Percentiles rank a stretch among this genome's conserved stretches.
Evolutionary conservation across 2,113 vertebrate species (phyloP).

Genomic region (Tetraodon nigroviridis): DNA sequence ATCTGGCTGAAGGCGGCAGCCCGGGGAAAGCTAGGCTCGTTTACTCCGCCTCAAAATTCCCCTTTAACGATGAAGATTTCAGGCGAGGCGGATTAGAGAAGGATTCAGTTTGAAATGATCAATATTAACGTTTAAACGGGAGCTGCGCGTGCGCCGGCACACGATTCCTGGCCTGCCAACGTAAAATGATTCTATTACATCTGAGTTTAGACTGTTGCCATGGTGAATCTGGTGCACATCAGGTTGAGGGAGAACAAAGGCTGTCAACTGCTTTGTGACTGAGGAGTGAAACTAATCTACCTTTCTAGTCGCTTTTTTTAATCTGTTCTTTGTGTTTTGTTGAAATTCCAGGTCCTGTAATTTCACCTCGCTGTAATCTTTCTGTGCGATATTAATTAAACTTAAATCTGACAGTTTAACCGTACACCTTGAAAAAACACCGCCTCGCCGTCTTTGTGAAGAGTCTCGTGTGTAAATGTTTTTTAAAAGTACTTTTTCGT

Average conservation of each 20-base stretch:
- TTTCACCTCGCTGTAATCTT: too few species aligned
- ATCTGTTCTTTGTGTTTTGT: too few species aligned
- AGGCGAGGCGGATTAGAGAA: conserved; percentile 36
- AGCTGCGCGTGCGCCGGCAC: not conserved
- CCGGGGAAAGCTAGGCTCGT: conserved; percentile 21
- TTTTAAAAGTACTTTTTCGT: conserved; percentile 2
- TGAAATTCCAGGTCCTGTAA: too few species aligned
- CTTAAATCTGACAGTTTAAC: too few species aligned
- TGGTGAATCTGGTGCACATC: too few species aligned
- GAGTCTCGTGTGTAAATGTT: too few species aligned
- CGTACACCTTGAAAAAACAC: too few species aligned
- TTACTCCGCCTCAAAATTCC: conserved; percentile 22
- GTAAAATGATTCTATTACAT: conserved; percentile 2
- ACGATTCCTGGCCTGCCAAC: conserved; percentile 6
- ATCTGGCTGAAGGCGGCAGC: conserved; percentile 14
- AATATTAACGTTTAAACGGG: conserved; percentile 20
- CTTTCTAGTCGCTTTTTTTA: too few species aligned
- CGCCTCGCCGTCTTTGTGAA: too few species aligned
- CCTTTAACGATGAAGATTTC: conserved; percentile 38
- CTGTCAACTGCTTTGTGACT: too few species aligned
- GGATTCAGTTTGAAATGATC: conserved; percentile 47
- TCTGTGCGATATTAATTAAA: too few species aligned
- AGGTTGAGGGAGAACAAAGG: not conserved
- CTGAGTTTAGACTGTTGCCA: not conserved
- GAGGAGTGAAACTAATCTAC: too few species aligned